Evolutionary conservation across 1,140 invertebrate species (phyloP).

Genomic region (Limonius californicus): DNA sequence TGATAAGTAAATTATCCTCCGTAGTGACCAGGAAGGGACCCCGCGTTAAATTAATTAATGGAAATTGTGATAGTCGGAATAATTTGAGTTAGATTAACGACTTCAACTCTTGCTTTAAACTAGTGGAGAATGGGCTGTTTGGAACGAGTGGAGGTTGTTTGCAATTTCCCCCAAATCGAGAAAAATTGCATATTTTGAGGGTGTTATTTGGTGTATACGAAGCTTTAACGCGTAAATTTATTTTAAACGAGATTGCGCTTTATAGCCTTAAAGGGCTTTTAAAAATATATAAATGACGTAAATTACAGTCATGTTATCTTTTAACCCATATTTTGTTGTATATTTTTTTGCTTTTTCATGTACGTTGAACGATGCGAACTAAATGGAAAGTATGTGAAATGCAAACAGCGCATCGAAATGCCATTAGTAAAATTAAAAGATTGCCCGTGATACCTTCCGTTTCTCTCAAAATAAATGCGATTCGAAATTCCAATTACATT

Average conservation of each 20-base stretch:
- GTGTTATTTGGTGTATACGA: not conserved
- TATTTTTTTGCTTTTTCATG: not conserved
- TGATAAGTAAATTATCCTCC: conserved; percentile 10
- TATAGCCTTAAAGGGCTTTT: conserved; percentile 8
- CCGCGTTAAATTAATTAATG: conserved; percentile 4
- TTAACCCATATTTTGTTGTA: not conserved
- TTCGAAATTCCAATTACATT: conserved; percentile 27
- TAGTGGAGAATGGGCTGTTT: too few species aligned
- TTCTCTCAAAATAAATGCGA: conserved; percentile 20
- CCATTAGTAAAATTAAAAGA: not conserved
- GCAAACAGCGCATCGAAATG: not conserved
- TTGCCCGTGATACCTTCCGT: not conserved
- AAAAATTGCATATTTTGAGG: too few species aligned
- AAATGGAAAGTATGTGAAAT: not conserved
- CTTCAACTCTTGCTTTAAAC: too few species aligned
- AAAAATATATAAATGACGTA: conserved; percentile 13
- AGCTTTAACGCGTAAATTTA: conserved; percentile 1
- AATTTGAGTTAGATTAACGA: not conserved
- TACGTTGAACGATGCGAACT: too few species aligned
- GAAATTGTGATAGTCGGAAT: not conserved
- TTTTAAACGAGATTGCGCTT: conserved; percentile 13
- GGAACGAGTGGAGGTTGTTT: too few species aligned
- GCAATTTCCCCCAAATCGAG: too few species aligned
- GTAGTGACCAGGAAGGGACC: not conserved
- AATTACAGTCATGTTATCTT: conserved; percentile 8